These are phyloP conservation scores for Muscicapa adusta DNA, from an alignment of 2,113 vertebrate genomes.

Conservation along the genomic window DNA sequence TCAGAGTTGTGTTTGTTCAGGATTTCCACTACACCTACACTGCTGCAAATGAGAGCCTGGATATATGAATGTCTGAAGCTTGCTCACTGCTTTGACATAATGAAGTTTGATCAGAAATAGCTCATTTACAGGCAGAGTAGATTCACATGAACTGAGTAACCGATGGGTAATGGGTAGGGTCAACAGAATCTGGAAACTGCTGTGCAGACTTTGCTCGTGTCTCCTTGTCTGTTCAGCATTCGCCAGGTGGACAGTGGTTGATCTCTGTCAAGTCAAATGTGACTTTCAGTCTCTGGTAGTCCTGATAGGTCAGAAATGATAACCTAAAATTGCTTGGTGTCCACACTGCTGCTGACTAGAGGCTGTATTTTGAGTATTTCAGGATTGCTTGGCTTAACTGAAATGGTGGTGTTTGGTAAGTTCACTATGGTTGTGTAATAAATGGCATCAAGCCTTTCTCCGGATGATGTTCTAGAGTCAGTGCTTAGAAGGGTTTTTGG, in stretches of 20 bases:
- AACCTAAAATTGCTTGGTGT: neutral
- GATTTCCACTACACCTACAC: slow-evolving; percentile 6
- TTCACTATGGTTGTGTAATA: neutral
- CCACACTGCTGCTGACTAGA: neutral
- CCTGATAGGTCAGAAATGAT: neutral
- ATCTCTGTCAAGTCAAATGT: neutral
- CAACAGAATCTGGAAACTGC: neutral
- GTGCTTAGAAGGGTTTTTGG: neutral
- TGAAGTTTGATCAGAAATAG: neutral
- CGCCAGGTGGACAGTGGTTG: neutral
- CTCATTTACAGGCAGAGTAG: neutral
- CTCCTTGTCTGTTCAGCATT: neutral
- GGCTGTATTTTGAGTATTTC: neutral
- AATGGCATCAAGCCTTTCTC: neutral
- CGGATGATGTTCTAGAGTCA: neutral
- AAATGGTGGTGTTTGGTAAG: neutral
- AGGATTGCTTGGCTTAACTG: neutral
- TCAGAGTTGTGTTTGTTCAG: slow-evolving; percentile 26
- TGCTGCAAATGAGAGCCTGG: neutral
- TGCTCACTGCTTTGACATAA: neutral
- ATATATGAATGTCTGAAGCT: neutral
- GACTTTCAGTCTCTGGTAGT: neutral
- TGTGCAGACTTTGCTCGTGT: neutral
- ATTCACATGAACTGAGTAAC: neutral
- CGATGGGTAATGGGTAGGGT: neutral